Base-by-base conservation (phyloP, 2,113 vertebrate species). In the Takifugu flavidus region DNA sequence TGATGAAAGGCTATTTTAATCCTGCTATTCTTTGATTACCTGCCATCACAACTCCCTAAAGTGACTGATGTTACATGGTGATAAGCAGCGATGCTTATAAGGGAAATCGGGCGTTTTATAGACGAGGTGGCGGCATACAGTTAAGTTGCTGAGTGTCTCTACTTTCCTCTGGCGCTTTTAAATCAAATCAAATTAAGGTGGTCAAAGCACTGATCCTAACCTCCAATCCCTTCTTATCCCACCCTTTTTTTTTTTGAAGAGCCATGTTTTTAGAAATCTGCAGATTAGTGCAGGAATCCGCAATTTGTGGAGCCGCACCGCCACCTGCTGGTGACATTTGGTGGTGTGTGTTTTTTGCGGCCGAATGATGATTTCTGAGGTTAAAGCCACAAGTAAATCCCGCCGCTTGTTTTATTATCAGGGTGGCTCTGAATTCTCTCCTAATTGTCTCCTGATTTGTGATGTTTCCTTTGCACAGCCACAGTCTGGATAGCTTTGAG, bases 401-500 rank as follows among this genome's bases (percentile, higher is more conserved):
- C 28, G 29, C 10, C 3, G 1, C 15, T 60, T 2, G 7, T 2
- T 52, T 46, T 15, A 12, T 0, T 14, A 20, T 45, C 2, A 59
- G 59, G 71, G 25, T 4, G 49, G 46, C 42, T 53, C 7, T 0
- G 6, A 62, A 42, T 65, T 46, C 14, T 43, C 13, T 31, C 12
- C n/a, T 26, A 31, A 59, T 27, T 59, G 54, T 67, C 83, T 60
- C 77, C 75, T 86, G 77, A 87, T 74, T 45, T 82, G 75, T 87
- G 64, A 84, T 74, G 67, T 85, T 79, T 83, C 71, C 81, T 85
- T 77, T 88, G 79, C 75, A 74, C 71, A 91, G 91, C 88, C 88
- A 80, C 88, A 91, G 91, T 90, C 85, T 91, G 91, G 90, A 91
- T 89, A 92, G 89, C 86, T 92, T 91, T 91, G 91, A 91, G 70